Evolutionary conservation across 2,888 invertebrate genomes (phyloP), one percentile per base, ranked within the genome.

Genomic region (Pollenia labialis): DNA sequence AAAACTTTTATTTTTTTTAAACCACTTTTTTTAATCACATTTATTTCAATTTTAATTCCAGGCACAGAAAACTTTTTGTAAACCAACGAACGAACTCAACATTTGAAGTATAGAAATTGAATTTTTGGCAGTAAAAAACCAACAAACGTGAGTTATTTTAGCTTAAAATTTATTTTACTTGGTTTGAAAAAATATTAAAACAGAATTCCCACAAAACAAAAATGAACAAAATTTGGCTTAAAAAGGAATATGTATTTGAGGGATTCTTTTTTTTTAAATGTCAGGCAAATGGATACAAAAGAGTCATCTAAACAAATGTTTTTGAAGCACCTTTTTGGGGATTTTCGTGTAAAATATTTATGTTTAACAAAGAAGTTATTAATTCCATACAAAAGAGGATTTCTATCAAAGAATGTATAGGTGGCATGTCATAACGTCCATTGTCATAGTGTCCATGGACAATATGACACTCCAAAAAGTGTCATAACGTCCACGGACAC

Each of bases 131-230:
- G 32, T 16, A 32, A 32, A 60, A 75, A 82, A 68, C 52, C 75
- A 82, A 75, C 75, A 82, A 81, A 75, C 75, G 81, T 82, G 75
- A 82, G 81, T 82, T 82, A 75, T 82, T 82, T 68, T 60, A 82
- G 58, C 52, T 75, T 68, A 75, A 82, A 50, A 16, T 75, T 69
- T 68, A 75, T 60, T 42, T 79, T 60, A 16, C 46, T 60, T 60
- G 14, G 48, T 56, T 72, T 48, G 9, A 10, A 6, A 48, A 23
- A 56, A 46, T 8, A 32, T 56, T 40, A 56, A 72, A 72, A 44
- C 40, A 56, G 46, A 12, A 16, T 54, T n/a, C 6, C 32, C 10
- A 6, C 6, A 50, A 64, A 18, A 69, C 1, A 18, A 18, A 52
- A 54, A 40, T n/a, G 23, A 23, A 56, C 44, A 40, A 10, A 42